A percentile compares a stretch with the other conserved stretches of the same genome.
Conservation (phyloP, 2,888 invertebrate species). For the Furcula furcula region DNA sequence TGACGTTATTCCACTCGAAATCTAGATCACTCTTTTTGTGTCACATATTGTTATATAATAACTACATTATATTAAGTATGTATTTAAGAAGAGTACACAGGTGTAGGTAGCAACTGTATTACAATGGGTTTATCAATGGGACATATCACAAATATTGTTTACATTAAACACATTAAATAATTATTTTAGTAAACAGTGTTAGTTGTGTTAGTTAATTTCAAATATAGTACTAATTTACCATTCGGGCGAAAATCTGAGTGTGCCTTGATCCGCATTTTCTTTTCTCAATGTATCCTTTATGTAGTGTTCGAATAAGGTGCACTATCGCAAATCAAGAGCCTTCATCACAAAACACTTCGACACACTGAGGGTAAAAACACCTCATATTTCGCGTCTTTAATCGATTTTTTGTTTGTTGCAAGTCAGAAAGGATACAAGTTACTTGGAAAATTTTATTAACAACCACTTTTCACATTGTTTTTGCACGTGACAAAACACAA, state of each 20-base stretch:
- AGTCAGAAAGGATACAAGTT: constrained; percentile 79
- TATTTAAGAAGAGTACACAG: no score
- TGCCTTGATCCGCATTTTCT: constrained; percentile 80
- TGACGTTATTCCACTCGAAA: no score
- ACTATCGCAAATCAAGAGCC: constrained; percentile 60
- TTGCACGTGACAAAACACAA: constrained; percentile 80
- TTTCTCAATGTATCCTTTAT: constrained; percentile 80
- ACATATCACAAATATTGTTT: no score
- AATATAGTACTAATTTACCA: no score
- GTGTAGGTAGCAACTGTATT: no score
- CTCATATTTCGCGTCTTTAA: constrained; percentile 70
- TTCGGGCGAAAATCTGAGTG: constrained; percentile 75
- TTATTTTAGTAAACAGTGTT: no score
- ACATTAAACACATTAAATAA: no score
- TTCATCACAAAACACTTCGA: constrained; percentile 73
- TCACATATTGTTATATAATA: no score
- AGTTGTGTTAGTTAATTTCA: no score
- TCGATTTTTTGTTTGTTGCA: constrained; percentile 44
- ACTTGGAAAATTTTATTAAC: constrained; percentile 74
- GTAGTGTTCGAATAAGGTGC: constrained; percentile 64
- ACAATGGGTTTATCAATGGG: no score
- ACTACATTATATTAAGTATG: no score
- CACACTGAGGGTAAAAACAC: constrained; percentile 58
- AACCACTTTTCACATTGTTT: constrained; percentile 83
- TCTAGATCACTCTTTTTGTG: no score